Evolutionary conservation across 2,797 vertebrate genomes (phyloP).

Genomic region (Limnodromus scolopaceus): DNA sequence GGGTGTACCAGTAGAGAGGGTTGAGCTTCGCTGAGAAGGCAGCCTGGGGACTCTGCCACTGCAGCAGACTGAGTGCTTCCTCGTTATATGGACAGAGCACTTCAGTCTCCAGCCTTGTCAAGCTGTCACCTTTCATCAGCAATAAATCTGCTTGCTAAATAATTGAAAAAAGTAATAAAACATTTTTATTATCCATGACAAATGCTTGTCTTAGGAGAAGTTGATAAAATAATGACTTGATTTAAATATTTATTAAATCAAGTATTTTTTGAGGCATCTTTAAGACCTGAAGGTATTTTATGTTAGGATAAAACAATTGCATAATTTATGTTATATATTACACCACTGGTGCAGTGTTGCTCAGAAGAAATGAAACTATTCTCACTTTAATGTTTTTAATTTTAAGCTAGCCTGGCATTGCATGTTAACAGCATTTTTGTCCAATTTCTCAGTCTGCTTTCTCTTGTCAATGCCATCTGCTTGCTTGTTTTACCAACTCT

Average conservation of each 20-base stretch:
- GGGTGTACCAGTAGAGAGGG: neutral
- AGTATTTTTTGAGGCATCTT: constrained; percentile 1
- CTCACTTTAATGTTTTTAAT: neutral
- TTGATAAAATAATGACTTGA: neutral
- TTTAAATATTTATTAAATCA: constrained; percentile 33
- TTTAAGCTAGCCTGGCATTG: neutral
- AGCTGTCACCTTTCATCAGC: neutral
- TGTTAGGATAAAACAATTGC: neutral
- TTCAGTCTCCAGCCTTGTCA: neutral
- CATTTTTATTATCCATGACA: neutral
- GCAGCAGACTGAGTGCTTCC: neutral
- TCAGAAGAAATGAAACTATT: constrained; percentile 34
- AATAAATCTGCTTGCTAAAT: constrained; percentile 26
- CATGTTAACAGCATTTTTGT: neutral
- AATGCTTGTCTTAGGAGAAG: neutral
- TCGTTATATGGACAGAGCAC: neutral
- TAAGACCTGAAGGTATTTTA: constrained; percentile 14
- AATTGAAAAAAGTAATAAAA: constrained; percentile 19
- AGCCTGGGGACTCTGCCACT: neutral
- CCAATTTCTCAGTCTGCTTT: neutral
- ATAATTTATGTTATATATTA: constrained; percentile 19
- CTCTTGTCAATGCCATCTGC: constrained; percentile 24
- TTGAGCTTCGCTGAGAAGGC: neutral
- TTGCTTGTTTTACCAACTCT: constrained; percentile 10
- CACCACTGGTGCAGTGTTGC: neutral